Percentiles rank a stretch among this genome's conserved stretches.
These are phyloP conservation scores for Tolmerus cingulatus DNA, from an alignment of 2,888 invertebrate genomes.

Conservation along the genomic window DNA sequence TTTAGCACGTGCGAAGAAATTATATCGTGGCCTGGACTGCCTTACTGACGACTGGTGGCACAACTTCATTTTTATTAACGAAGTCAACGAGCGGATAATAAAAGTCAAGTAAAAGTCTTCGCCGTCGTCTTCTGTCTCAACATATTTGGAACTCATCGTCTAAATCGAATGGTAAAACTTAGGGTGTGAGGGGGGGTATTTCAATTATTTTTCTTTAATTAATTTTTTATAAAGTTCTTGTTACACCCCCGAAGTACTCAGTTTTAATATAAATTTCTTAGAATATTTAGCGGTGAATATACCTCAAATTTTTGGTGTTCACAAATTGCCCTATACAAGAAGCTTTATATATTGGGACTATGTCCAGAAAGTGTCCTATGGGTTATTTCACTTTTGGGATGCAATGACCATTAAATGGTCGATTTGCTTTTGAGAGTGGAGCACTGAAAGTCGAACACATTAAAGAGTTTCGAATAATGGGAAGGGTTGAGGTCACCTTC, in stretches of 20 bases:
- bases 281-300: no score
- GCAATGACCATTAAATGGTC: conserved; percentile 40
- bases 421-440: conserved; percentile 22
- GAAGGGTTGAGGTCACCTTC: background rate
- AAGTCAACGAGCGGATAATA: conserved; percentile 1
- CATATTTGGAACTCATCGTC: background rate
- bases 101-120: background rate
- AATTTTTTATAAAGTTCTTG: background rate
- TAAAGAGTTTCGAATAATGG: background rate
- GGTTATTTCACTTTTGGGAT: background rate
- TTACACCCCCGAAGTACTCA: no score
- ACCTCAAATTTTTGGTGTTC: no score
- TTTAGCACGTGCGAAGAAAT: background rate
- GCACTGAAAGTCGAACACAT: conserved; percentile 23
- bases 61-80: background rate
- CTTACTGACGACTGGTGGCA: background rate
- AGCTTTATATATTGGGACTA: background rate
- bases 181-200: no score
- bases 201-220: background rate
- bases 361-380: background rate
- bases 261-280: no score
- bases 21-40: background rate
- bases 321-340: no score
- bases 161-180: background rate
- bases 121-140: background rate